Evolutionary conservation across 2,888 invertebrate genomes (phyloP), one percentile per base, ranked within the genome.

Genomic region (Himalopsyche japonica): DNA sequence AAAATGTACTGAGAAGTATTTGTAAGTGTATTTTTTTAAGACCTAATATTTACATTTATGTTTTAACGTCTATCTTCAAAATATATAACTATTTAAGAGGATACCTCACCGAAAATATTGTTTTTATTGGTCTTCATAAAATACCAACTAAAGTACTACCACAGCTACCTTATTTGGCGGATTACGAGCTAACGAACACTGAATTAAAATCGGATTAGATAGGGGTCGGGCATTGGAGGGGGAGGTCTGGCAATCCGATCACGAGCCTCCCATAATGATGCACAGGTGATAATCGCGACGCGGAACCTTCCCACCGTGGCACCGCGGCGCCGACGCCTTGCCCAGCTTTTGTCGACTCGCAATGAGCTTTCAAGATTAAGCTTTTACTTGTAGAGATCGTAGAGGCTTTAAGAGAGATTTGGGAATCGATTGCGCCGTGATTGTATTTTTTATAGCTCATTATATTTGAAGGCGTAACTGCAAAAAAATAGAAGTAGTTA

Each of bases 191-290:
- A 70, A 70, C 70, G 70, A 70, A 70, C 70, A 70, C 70, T 27
- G 70, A 70, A 70, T 70, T 70, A 70, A 70, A 70, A 70, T 70
- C 70, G 70, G 70, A 70, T 70, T 70, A 70, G 3, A 12, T 24
- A 70, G 70, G 70, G 70, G 20, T 20, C 24, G 70, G 24, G 70
- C 15, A 20, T 8, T 5, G 24, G 57, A 7, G 30, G 24, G 30
- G 43, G 15, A 15, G 30, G 70, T 15, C 70, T 70, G 70, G 70
- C 70, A 70, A 70, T 70, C 27, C 70, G 70, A 70, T 70, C 70
- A 70, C 70, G 70, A 70, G 70, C 70, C 70, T 70, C 70, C 70
- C 70, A 70, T 70, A 70, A 70, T 70, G 70, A 70, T 70, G 70
- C 70, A 70, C 70, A 70, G 70, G 70, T 70, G 70, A 70, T 70